These are phyloP conservation scores for Chrysocyon brachyurus DNA, from an alignment of 2,797 vertebrate genomes.

Conservation along the genomic window DNA sequence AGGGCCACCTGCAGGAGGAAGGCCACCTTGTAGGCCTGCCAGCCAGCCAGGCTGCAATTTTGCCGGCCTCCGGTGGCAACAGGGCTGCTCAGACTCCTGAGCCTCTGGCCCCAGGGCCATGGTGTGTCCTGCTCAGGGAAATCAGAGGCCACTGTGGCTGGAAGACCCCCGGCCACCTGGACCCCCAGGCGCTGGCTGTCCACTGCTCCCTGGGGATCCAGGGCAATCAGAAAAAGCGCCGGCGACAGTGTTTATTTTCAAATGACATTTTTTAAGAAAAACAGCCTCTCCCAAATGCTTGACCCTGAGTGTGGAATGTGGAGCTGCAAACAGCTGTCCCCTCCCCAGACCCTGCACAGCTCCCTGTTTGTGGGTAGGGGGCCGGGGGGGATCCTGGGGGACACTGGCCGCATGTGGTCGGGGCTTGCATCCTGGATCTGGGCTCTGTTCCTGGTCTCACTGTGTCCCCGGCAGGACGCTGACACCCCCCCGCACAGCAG, in stretches of 20 bases:
- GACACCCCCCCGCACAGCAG: background rate
- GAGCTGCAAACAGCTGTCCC: conserved; percentile 44
- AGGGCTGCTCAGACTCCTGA: background rate
- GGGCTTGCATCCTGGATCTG: background rate
- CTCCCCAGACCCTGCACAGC: background rate
- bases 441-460: conserved; percentile 35
- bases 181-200: background rate
- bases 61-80: accelerated
- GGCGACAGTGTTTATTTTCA: conserved; percentile 79
- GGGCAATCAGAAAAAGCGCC: conserved; percentile 15
- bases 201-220: background rate
- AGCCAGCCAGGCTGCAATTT: background rate
- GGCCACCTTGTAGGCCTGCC: accelerated
- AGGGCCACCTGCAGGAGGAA: background rate
- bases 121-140: background rate
- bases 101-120: background rate
- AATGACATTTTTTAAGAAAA: conserved; percentile 82
- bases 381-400: background rate
- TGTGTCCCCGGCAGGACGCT: conserved; percentile 23
- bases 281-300: conserved; percentile 68
- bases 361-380: conserved; percentile 3
- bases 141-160: background rate
- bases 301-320: conserved; percentile 73
- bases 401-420: accelerated
- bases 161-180: conserved; percentile 45